Evolutionary conservation across 2,113 vertebrate species (phyloP).

Genomic region (Zootoca vivipara): DNA sequence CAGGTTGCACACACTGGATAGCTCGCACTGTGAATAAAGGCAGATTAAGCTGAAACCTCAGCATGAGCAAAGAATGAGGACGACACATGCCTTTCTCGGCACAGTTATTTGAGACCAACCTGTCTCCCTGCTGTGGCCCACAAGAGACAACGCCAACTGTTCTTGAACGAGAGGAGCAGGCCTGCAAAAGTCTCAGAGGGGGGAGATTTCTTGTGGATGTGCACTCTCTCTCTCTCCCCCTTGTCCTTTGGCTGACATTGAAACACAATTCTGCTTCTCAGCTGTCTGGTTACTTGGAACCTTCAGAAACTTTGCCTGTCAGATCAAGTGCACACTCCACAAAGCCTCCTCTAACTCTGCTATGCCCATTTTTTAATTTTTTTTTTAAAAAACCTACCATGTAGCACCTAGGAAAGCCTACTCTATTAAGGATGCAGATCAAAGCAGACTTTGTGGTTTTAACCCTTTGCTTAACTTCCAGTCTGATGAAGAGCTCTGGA

Average conservation of each 20-base stretch:
- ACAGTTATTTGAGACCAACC: not conserved
- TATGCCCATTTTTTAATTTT: rapidly evolving
- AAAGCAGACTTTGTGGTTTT: not conserved
- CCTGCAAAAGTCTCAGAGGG: rapidly evolving
- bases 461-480: not conserved
- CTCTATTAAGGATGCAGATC: not conserved
- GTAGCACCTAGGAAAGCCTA: not conserved
- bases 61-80: not conserved
- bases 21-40: not conserved
- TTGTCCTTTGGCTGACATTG: constrained; percentile 34
- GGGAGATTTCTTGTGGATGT: rapidly evolving
- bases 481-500: not conserved
- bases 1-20: not conserved
- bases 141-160: not conserved
- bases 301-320: constrained; percentile 32
- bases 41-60: not conserved
- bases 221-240: not conserved
- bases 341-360: not conserved
- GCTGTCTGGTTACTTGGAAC: constrained; percentile 4
- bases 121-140: not conserved
- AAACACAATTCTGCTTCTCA: not conserved
- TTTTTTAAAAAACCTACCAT: not conserved
- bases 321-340: not conserved
- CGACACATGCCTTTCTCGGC: not conserved
- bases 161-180: not conserved